A percentile compares a stretch with the other conserved stretches of the same genome.
phyloP scores from a whole-genome alignment of 2,113 vertebrate genomes.

The Enhydra lutris region DNA sequence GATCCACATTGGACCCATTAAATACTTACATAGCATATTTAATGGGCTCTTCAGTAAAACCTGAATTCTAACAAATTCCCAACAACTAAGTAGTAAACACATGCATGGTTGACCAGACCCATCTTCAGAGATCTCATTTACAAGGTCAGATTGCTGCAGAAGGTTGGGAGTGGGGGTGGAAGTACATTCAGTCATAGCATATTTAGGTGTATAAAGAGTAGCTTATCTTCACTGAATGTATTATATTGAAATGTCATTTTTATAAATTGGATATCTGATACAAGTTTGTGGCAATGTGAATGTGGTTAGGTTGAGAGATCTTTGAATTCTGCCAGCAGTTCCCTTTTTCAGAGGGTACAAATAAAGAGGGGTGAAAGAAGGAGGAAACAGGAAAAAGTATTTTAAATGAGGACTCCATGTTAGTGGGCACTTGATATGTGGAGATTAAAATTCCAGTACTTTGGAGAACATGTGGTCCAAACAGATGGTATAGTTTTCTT shows the following conservation, averaged over 20 bases:
- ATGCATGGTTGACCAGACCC: background rate
- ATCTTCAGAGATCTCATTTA: slow-evolving; percentile 33
- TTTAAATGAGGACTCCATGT: background rate
- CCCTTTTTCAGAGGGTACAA: background rate
- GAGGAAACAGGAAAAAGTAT: background rate
- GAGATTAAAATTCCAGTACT: slow-evolving; percentile 32
- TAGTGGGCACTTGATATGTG: background rate
- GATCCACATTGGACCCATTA: background rate
- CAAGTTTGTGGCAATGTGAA: background rate
- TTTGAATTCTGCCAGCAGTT: background rate
- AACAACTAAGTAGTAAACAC: slow-evolving; percentile 1
- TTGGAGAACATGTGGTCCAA: background rate
- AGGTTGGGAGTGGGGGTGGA: background rate
- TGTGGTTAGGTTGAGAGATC: background rate
- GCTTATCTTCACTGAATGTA: background rate
- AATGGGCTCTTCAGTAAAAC: slow-evolving; percentile 38
- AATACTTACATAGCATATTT: slow-evolving; percentile 54
- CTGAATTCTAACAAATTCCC: slow-evolving; percentile 53
- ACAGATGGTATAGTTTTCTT: background rate
- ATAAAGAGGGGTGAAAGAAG: background rate
- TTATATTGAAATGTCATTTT: slow-evolving; percentile 34
- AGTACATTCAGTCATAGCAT: background rate
- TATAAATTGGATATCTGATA: slow-evolving; percentile 9
- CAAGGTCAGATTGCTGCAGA: background rate
- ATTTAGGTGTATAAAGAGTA: slow-evolving; percentile 19